A percentile compares a stretch with the other conserved stretches of the same genome.
Evolutionary conservation across 2,797 vertebrate genomes (phyloP).

Genomic region (Micrastur ruficollis): DNA sequence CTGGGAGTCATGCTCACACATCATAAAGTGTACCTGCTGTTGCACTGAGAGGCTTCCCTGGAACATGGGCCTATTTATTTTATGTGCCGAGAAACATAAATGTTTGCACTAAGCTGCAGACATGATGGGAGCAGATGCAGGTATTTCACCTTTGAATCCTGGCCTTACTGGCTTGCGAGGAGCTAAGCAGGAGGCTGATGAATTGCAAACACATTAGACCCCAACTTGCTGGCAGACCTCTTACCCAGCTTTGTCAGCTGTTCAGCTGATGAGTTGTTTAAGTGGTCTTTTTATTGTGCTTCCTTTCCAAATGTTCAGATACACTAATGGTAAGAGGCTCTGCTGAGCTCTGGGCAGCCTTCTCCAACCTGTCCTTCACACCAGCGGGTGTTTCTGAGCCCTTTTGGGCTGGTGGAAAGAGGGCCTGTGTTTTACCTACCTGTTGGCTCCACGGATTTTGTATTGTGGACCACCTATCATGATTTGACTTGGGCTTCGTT

Average conservation of each 20-base stretch:
- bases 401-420: neutral
- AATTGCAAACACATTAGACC: conserved; percentile 46
- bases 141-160: conserved; percentile 37
- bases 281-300: conserved; percentile 30
- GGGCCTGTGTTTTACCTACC: neutral
- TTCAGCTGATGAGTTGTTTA: neutral
- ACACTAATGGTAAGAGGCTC: neutral
- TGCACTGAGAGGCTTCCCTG: neutral
- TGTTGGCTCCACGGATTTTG: neutral
- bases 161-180: neutral
- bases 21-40: neutral
- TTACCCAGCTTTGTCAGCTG: neutral
- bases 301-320: neutral
- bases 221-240: conserved; percentile 19
- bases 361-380: neutral
- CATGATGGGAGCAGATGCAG: conserved; percentile 9
- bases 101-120: neutral
- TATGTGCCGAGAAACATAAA: neutral
- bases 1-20: neutral
- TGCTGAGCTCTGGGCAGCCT: neutral
- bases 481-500: neutral
- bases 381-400: neutral
- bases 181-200: conserved; percentile 6
- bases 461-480: neutral
- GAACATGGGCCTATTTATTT: neutral